Evolutionary conservation across 1,140 invertebrate genomes (phyloP).

Genomic region (Cheumatopsyche charites): DNA sequence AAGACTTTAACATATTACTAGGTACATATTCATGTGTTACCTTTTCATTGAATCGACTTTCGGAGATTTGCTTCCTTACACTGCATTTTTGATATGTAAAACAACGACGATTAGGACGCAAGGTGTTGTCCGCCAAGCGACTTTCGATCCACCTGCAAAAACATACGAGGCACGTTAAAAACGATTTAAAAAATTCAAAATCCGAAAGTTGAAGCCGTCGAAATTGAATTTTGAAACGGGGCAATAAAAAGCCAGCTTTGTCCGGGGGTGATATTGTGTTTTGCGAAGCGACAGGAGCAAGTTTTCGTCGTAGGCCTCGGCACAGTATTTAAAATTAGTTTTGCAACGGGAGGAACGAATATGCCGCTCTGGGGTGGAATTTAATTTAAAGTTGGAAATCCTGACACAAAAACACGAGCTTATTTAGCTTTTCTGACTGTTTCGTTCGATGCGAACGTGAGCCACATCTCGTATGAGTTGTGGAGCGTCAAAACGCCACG

Average conservation of each 20-base stretch:
- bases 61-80: conserved; percentile 25
- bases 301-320: no score
- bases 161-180: conserved; percentile 8
- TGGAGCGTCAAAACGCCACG: not conserved
- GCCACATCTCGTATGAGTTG: conserved; percentile 10
- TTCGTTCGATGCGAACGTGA: conserved; percentile 20
- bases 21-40: no score
- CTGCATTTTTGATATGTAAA: conserved; percentile 47
- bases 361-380: conserved; percentile 6
- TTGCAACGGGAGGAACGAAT: no score
- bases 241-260: no score
- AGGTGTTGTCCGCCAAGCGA: conserved; percentile 44
- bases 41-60: no score
- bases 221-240: no score
- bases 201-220: no score
- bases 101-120: conserved; percentile 45
- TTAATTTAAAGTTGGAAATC: conserved; percentile 25
- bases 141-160: conserved; percentile 43
- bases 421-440: conserved; percentile 20
- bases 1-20: no score
- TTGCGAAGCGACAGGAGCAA: no score
- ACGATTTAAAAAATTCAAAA: not conserved
- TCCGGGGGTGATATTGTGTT: no score
- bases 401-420: conserved; percentile 18
- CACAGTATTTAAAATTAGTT: no score